Conservation (phyloP, 2,888 invertebrate genomes). For the Parnassius orleans region DNA sequence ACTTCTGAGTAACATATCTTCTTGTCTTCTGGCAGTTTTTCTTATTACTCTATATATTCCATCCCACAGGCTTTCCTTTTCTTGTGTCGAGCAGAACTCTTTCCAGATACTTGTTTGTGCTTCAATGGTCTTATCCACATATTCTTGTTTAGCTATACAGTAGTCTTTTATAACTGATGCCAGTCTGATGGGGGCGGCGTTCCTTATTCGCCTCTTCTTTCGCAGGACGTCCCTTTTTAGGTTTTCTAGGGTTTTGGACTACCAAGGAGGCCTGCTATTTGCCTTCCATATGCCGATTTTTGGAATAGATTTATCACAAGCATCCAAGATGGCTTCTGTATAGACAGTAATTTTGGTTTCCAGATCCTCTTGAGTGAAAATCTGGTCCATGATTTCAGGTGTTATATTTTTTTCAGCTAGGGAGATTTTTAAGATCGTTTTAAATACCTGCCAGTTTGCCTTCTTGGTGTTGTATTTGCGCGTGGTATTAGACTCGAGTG, state of each 20-base stretch:
- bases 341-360: no score
- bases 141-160: slow-evolving; percentile 19
- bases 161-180: slow-evolving; percentile 29
- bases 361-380: no score
- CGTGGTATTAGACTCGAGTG: no score
- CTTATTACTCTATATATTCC: slow-evolving; percentile 30
- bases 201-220: neutral
- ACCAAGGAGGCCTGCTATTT: neutral
- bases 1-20: slow-evolving; percentile 15
- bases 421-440: no score
- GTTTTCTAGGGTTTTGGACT: neutral
- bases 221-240: slow-evolving; percentile 3
- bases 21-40: slow-evolving; percentile 6
- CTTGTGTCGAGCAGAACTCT: slow-evolving; percentile 33
- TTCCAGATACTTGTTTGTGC: slow-evolving; percentile 33
- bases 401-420: no score
- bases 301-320: slow-evolving; percentile 4
- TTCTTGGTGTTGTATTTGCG: no score
- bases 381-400: no score
- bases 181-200: neutral
- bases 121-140: slow-evolving; percentile 12
- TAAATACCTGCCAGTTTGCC: no score
- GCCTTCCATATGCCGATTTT: neutral
- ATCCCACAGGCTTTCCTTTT: slow-evolving; percentile 33
- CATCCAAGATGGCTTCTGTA: no score